Percentiles rank a stretch among this genome's conserved stretches.
phyloP scores from a whole-genome alignment of 2,113 vertebrate species.

The Neogobius melanostomus region DNA sequence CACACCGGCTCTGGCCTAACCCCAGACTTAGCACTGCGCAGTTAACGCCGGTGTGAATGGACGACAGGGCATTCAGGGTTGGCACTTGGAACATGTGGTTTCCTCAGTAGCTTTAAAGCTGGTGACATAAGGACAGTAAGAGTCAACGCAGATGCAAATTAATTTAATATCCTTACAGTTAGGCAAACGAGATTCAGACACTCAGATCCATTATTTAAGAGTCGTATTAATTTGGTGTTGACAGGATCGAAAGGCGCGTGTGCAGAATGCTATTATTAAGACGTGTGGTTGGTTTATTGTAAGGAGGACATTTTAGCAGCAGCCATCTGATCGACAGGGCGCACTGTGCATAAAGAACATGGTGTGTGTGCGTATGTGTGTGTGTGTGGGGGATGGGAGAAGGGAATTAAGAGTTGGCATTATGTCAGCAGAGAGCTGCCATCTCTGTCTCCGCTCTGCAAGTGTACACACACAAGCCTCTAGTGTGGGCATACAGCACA shows the following conservation, averaged over 20 bases:
- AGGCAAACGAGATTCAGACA: constrained; percentile 37
- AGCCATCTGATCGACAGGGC: constrained; percentile 68
- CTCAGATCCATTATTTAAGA: constrained; percentile 8
- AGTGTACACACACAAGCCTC: constrained; percentile 27
- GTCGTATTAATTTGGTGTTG: constrained; percentile 37
- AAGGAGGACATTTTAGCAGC: constrained; percentile 69
- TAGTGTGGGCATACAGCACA: constrained; percentile 28
- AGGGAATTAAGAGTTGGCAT: constrained; percentile 76
- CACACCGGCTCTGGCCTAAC: not conserved
- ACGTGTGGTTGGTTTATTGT: constrained; percentile 24
- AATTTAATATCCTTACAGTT: constrained; percentile 48
- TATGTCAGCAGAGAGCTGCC: constrained; percentile 71
- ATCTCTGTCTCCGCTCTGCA: constrained; percentile 47
- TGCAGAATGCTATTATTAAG: not conserved
- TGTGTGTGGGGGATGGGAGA: constrained; percentile 61
- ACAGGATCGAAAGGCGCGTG: not conserved
- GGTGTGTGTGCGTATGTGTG: constrained; percentile 48
- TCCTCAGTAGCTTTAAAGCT: constrained; percentile 61
- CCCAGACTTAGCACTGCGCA: not conserved
- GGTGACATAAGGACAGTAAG: constrained; percentile 71
- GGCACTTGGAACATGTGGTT: constrained; percentile 20
- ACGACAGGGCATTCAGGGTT: constrained; percentile 13
- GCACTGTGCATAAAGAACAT: constrained; percentile 69
- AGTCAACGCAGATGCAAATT: constrained; percentile 59
- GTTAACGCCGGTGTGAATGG: constrained; percentile 8